Base-by-base conservation (phyloP, 2,888 invertebrate genomes). In the Lasioglossum malachurum region DNA sequence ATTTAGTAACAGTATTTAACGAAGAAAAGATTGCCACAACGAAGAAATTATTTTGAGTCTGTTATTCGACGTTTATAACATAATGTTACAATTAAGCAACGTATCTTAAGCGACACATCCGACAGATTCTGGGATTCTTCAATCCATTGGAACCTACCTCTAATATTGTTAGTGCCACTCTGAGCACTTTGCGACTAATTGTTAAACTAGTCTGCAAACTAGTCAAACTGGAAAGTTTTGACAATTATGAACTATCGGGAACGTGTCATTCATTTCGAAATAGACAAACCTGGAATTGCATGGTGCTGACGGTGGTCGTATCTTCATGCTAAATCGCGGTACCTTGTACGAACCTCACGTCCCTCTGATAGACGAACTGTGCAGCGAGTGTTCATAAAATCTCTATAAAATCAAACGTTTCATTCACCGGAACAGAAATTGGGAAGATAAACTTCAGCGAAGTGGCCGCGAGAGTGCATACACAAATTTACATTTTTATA, bases 121-220 rank as follows among this genome's bases (percentile, higher is more conserved):
- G 16, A 60, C 16, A 5, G 12, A 5, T 64, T 64, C 31, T 27
- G 27, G 2, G 16, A 64, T 64, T 64, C 31, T 64, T 64, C 31
- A 7, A 64, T 31, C 4, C 64, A 64, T 31, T 7, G 31, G n/a
- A 64, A 38, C 0, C 23, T 23, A 23, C 8, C 38, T 4, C 4
- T 23, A 10, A 35, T 38, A 69, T 38, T 38, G 38, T 23, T 23
- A 38, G 23, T 4, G 19, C 38, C 23, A 23, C 10, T 69, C 38
- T 3, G 23, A 38, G 23, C 23, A 23, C 38, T 38, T 69, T 4
- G 10, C 38, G 19, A 69, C 19, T 23, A 38, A 38, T 69, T 35
- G 38, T 69, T 69, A 38, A 38, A 69, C 69, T 69, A 38, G 69
- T 69, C 69, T 69, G 38, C 23, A 8, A 12, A 69, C 38, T 69